A percentile compares a stretch with the other conserved stretches of the same genome.
Evolutionary conservation across 2,113 vertebrate genomes (phyloP).

Genomic region (Coracopsis vasa): DNA sequence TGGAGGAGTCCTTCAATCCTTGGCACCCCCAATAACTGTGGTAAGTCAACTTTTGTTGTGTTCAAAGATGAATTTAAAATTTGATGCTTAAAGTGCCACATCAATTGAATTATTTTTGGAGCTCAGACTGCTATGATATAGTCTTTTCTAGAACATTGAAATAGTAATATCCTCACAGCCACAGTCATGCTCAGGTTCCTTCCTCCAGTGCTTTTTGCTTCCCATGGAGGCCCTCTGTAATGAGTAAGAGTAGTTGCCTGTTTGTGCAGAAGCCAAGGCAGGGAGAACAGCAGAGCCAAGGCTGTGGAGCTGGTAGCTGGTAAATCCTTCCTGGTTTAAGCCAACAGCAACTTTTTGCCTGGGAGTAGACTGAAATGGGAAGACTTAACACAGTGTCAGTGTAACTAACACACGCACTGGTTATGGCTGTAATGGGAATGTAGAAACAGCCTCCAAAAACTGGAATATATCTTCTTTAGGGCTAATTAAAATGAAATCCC

Average conservation of each 20-base stretch:
- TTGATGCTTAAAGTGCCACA: background rate
- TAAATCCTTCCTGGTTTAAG: background rate
- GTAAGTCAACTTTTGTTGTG: background rate
- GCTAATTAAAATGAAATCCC: background rate
- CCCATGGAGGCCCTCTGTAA: background rate
- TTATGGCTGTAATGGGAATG: background rate
- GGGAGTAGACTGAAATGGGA: background rate
- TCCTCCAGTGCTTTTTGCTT: background rate
- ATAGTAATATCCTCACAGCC: background rate
- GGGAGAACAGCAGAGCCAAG: background rate
- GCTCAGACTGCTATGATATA: background rate
- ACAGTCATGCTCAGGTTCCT: background rate
- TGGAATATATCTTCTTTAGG: background rate
- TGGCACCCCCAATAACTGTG: background rate
- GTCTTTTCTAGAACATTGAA: background rate
- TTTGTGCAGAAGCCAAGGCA: background rate
- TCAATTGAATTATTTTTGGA: background rate
- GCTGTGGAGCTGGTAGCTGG: background rate
- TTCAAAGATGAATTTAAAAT: background rate
- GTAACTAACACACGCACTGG: background rate
- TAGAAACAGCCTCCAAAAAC: background rate
- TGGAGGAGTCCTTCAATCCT: fast-evolving
- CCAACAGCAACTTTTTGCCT: background rate
- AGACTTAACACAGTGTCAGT: background rate
- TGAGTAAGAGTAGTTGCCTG: background rate